phyloP scores from a whole-genome alignment of 2,113 vertebrate genomes.

The Crocuta crocuta region DNA sequence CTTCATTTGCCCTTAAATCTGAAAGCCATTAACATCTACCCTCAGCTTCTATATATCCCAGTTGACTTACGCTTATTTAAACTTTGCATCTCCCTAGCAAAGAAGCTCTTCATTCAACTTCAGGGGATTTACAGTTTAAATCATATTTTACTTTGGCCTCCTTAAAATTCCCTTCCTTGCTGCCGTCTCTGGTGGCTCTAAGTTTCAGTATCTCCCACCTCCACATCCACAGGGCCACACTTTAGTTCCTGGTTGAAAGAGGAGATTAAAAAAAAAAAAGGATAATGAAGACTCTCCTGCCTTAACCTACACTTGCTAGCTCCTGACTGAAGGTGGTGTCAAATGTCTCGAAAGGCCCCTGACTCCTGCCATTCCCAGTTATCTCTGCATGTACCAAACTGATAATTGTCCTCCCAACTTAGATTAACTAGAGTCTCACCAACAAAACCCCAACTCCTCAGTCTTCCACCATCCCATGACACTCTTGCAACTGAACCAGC shows the following conservation, averaged over 20 bases:
- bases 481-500: not conserved
- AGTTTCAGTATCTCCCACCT: not conserved
- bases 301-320: not conserved
- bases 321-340: not conserved
- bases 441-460: constrained; percentile 64
- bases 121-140: not conserved
- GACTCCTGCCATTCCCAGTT: not conserved
- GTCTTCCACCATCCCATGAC: too few species aligned
- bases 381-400: not conserved
- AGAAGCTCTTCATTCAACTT: not conserved
- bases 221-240: not conserved
- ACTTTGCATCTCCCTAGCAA: not conserved
- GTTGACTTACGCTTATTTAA: not conserved
- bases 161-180: not conserved
- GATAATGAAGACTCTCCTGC: not conserved
- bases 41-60: not conserved
- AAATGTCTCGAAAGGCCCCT: not conserved
- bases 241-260: not conserved
- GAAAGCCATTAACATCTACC: not conserved
- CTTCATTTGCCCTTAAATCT: not conserved
- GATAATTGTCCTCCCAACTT: not conserved
- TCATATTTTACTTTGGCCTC: not conserved
- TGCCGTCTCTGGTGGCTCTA: not conserved
- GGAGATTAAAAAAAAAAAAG: not conserved
- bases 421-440: constrained; percentile 38